A percentile compares a stretch with the other conserved stretches of the same genome.
phyloP scores from a whole-genome alignment of 2,797 vertebrate genomes.

The Clarias laeviceps region DNA sequence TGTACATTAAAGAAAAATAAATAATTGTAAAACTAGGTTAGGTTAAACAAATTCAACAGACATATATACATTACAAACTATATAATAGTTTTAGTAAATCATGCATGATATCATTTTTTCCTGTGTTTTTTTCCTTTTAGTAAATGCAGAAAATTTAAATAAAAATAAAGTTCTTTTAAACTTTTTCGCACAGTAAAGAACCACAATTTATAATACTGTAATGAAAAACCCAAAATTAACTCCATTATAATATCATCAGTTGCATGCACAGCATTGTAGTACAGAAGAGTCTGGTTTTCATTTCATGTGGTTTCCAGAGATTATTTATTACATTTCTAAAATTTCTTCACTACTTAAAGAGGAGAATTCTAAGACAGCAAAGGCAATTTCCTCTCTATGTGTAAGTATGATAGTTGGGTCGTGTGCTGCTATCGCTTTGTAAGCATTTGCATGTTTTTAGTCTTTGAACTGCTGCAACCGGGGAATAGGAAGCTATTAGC shows the following conservation, averaged over 20 bases:
- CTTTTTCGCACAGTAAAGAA: neutral
- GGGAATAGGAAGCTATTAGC: constrained; percentile 43
- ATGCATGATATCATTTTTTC: no score
- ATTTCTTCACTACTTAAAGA: neutral
- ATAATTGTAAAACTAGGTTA: no score
- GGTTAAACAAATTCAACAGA: no score
- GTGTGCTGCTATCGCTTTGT: constrained; percentile 14
- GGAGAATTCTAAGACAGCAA: neutral
- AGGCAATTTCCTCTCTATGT: constrained; percentile 11
- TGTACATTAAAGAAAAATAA: neutral
- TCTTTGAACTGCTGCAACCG: constrained; percentile 32
- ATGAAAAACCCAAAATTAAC: neutral
- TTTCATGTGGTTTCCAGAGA: neutral
- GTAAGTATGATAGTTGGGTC: constrained; percentile 7
- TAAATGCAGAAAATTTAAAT: neutral
- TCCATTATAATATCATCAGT: constrained; percentile 1
- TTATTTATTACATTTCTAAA: neutral
- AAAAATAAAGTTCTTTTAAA: neutral
- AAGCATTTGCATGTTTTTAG: constrained; percentile 30
- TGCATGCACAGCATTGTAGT: neutral
- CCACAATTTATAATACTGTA: neutral
- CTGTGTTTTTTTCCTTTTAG: no score
- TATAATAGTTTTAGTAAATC: no score
- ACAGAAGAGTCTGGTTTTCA: neutral
- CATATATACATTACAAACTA: no score